phyloP scores from a whole-genome alignment of 30 jellyfish, hydroid and myxozoan species.

The Cassiopea xamachana region DNA sequence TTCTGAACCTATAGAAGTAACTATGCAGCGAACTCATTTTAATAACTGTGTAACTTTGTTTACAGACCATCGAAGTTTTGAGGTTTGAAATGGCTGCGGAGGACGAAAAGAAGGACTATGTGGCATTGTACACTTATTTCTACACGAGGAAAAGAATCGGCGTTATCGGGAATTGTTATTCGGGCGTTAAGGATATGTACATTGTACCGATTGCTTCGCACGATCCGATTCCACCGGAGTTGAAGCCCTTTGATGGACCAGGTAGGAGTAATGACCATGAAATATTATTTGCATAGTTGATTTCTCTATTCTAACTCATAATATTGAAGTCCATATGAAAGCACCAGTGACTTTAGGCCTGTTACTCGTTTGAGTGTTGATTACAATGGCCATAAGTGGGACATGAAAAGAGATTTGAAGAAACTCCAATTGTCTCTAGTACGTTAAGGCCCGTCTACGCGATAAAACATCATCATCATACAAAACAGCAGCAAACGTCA shows the following conservation, averaged over 20 bases:
- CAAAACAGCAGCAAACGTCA: too few species aligned
- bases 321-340: too few species aligned
- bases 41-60: not conserved
- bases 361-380: too few species aligned
- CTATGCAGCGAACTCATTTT: too few species aligned
- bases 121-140: constrained; percentile 78
- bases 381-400: too few species aligned
- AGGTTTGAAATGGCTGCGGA: constrained; percentile 98
- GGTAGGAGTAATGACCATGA: constrained; percentile 51
- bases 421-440: too few species aligned
- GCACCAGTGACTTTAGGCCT: too few species aligned
- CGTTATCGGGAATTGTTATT: constrained; percentile 90
- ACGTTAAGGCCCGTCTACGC: too few species aligned
- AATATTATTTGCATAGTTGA: not conserved
- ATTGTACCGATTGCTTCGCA: constrained; percentile 94
- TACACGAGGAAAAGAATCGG: constrained; percentile 95
- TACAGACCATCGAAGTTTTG: constrained; percentile 82
- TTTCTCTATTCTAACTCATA: not conserved
- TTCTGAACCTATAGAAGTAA: too few species aligned
- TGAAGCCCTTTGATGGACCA: constrained; percentile 94
- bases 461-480: too few species aligned
- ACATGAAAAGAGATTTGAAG: too few species aligned
- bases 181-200: constrained; percentile 96
- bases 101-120: constrained; percentile 91
- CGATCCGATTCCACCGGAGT: constrained; percentile 95